Percentiles rank a stretch among this genome's conserved stretches.
phyloP scores from a whole-genome alignment of 2,113 vertebrate genomes.

The Malurus alboscapulatus region DNA sequence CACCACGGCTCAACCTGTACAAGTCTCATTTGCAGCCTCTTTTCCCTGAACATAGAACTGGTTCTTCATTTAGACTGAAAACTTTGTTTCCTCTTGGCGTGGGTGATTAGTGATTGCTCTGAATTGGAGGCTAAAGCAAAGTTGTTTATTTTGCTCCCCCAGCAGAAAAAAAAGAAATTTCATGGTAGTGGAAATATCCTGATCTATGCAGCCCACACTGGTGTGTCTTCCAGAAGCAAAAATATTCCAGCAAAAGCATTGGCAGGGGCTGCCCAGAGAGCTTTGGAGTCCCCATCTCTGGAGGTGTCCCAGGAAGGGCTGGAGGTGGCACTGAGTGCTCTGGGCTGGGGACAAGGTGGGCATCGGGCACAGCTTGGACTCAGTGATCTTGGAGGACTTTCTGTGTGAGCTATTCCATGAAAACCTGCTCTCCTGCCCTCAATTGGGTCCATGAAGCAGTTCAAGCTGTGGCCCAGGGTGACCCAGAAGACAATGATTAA shows the following conservation, averaged over 20 bases:
- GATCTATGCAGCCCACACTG: fast-evolving
- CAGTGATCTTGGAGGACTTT: neutral
- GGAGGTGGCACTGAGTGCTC: neutral
- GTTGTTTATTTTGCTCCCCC: neutral
- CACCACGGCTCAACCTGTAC: fast-evolving
- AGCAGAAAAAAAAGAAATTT: neutral
- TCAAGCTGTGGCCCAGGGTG: neutral
- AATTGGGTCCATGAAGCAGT: fast-evolving
- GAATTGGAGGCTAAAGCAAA: neutral
- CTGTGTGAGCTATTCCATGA: neutral
- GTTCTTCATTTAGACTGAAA: neutral
- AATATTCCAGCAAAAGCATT: neutral
- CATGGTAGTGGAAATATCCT: neutral
- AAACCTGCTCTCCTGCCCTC: neutral
- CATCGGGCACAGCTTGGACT: fast-evolving
- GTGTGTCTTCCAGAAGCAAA: neutral
- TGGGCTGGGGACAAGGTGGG: neutral
- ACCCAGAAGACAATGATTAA: neutral
- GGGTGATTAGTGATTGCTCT: neutral
- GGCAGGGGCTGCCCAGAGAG: neutral
- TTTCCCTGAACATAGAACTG: neutral
- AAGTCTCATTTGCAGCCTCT: neutral
- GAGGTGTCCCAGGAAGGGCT: neutral
- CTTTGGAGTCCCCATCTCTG: neutral
- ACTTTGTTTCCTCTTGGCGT: neutral